Evolutionary conservation across 1,140 invertebrate genomes (phyloP).

Genomic region (Aphis gossypii): DNA sequence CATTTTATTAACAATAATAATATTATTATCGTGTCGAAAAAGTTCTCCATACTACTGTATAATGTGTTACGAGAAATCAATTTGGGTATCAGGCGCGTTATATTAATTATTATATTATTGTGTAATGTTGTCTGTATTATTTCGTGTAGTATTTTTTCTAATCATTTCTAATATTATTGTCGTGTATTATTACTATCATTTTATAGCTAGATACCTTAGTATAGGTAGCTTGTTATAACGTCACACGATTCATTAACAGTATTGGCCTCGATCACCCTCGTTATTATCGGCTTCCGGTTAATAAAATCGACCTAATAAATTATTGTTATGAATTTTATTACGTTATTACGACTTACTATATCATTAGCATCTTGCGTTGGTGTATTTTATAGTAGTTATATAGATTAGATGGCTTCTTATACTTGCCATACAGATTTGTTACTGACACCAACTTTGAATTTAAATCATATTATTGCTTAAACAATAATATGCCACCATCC

Average conservation of each 20-base stretch:
- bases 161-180: not conserved
- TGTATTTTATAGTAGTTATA: not conserved
- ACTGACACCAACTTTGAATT: not conserved
- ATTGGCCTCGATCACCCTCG: not conserved
- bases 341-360: not conserved
- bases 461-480: not conserved
- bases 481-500: not conserved
- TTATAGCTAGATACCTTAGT: not conserved
- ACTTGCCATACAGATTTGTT: no score
- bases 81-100: not conserved
- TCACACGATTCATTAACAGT: not conserved
- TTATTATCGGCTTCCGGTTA: not conserved
- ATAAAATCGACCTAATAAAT: not conserved
- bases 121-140: not conserved
- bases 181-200: not conserved
- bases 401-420: not conserved
- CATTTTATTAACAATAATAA: not conserved
- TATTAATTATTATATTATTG: conserved; percentile 17
- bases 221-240: not conserved
- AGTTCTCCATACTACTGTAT: not conserved
- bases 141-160: not conserved
- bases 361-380: not conserved
- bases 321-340: not conserved
- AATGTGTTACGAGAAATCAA: not conserved
- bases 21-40: not conserved